A percentile compares a stretch with the other conserved stretches of the same genome.
Conservation (phyloP, 2,888 invertebrate species). For the Anorthoa munda region DNA sequence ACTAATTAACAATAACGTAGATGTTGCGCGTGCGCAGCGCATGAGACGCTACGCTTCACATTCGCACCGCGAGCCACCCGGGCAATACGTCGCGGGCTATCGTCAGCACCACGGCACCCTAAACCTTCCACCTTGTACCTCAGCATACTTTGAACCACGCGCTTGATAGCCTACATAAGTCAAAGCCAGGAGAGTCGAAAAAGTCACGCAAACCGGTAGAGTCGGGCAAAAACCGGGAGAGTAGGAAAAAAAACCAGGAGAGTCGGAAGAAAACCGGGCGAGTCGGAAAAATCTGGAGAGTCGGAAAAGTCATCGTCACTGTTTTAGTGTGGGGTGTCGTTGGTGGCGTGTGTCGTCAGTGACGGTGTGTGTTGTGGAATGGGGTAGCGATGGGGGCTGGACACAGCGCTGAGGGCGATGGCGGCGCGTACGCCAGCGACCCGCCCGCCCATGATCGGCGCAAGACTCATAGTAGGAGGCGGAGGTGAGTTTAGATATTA, state of each 20-base stretch:
- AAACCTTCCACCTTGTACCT: conserved; percentile 50
- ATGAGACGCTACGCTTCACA: conserved; percentile 89
- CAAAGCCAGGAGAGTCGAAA: conserved; percentile 27
- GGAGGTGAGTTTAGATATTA: conserved; percentile 80
- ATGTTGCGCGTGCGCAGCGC: conserved; percentile 82
- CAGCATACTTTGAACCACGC: conserved; percentile 32
- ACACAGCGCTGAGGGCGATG: conserved; percentile 89
- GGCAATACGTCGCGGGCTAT: conserved; percentile 81
- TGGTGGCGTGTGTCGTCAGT: conserved; percentile 83
- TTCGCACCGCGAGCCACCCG: conserved; percentile 85
- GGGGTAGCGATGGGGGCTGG: conserved; percentile 89
- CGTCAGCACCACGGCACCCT: conserved; percentile 79
- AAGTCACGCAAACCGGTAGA: background rate
- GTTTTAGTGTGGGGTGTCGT: conserved; percentile 78
- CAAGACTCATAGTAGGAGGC: conserved; percentile 84
- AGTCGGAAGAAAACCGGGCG: conserved; percentile 1
- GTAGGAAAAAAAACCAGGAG: background rate
- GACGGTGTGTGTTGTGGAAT: conserved; percentile 87
- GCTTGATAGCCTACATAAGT: conserved; percentile 34
- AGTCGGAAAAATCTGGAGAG: conserved; percentile 26
- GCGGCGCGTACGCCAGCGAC: conserved; percentile 88
- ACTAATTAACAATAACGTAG: conserved; percentile 81
- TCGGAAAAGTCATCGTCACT: conserved; percentile 61
- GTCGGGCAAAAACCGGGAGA: background rate
- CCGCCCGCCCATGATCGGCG: conserved; percentile 87